Conservation (phyloP, 2,888 invertebrate species). For the Trichacis sp. region DNA sequence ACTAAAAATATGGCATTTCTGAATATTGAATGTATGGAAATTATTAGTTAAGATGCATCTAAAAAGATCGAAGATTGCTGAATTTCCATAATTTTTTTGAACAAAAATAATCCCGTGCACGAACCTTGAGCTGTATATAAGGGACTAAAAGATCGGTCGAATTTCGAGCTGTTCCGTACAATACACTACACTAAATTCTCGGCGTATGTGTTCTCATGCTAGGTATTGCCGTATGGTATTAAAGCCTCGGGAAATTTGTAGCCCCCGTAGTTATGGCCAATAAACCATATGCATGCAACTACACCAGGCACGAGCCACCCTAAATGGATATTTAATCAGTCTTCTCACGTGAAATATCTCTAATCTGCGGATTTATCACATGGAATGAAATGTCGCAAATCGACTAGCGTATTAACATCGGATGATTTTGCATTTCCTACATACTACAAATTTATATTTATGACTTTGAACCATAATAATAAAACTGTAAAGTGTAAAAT, state of each 20-base stretch:
- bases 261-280: conserved; percentile 61
- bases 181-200: conserved; percentile 22
- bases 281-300: conserved; percentile 61
- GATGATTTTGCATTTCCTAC: no score
- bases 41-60: no score
- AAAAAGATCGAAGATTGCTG: conserved; percentile 6
- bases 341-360: conserved; percentile 59
- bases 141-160: conserved; percentile 11
- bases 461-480: no score
- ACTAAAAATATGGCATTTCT: no score
- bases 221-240: conserved; percentile 40
- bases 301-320: conserved; percentile 45
- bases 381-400: conserved; percentile 30
- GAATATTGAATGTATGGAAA: no score
- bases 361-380: conserved; percentile 55
- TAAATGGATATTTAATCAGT: conserved; percentile 66
- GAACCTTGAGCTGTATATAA: conserved; percentile 1
- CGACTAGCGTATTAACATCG: no score
- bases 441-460: no score
- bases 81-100: not conserved
- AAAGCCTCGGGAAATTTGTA: conserved; percentile 58
- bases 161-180: conserved; percentile 14
- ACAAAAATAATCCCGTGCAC: no score
- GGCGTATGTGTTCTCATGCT: conserved; percentile 22
- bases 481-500: no score